Conservation (phyloP, 2,888 invertebrate genomes). For the Diarsia mendica region DNA sequence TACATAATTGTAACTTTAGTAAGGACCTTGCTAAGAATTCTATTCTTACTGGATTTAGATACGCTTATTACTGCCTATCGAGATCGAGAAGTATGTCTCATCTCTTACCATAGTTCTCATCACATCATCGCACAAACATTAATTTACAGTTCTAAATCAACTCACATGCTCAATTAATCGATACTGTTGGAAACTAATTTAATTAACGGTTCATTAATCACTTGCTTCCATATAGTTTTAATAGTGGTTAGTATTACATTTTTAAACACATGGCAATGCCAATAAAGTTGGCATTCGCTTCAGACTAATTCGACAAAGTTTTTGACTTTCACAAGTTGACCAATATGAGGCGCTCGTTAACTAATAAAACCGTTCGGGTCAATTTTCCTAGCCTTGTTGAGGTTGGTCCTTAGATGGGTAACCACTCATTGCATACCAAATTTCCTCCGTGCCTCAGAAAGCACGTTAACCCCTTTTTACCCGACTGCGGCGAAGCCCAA, state of each 20-base stretch:
- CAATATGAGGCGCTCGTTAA: no score
- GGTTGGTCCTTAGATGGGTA: no score
- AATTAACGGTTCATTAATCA: conserved; percentile 45
- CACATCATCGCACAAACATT: neutral
- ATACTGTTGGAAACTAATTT: conserved; percentile 34
- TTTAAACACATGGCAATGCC: neutral
- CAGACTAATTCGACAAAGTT: neutral
- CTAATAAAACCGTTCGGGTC: no score
- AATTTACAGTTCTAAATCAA: neutral
- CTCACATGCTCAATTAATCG: conserved; percentile 12
- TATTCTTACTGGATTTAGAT: neutral
- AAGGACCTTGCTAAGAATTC: neutral
- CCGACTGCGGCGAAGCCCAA: no score
- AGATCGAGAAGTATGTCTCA: neutral
- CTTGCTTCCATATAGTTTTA: neutral
- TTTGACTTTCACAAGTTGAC: neutral
- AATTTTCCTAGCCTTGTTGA: no score
- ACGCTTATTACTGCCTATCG: neutral
- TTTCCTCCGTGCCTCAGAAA: no score
- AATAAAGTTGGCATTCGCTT: neutral
- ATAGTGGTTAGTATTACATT: conserved; percentile 3
- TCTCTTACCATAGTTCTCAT: neutral
- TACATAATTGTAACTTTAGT: neutral
- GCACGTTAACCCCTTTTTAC: no score
- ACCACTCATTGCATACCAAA: no score